Percentiles rank a stretch among this genome's conserved stretches.
These are phyloP conservation scores for Microctenopoma stevenorrisi DNA, from an alignment of 2,797 vertebrate genomes.

Conservation along the genomic window DNA sequence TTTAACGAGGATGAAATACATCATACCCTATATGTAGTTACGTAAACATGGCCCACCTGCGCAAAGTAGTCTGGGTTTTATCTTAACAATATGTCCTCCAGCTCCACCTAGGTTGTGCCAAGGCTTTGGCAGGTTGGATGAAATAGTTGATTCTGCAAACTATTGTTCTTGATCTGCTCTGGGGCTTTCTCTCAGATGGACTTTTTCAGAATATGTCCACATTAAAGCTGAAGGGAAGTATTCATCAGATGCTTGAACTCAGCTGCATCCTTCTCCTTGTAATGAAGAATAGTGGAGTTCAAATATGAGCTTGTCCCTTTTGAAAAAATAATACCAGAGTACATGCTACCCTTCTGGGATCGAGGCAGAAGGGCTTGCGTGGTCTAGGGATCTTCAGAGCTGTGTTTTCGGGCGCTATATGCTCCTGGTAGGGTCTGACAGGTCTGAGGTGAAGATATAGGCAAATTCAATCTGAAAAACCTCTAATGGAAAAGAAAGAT, in stretches of 20 bases:
- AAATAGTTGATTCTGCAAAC: background rate
- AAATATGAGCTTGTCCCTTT: conserved; percentile 26
- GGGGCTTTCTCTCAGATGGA: conserved; percentile 10
- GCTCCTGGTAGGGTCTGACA: too few relatives aligned
- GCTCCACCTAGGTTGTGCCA: background rate
- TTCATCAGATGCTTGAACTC: conserved; percentile 21
- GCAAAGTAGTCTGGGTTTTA: background rate
- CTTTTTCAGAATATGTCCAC: conserved; percentile 16
- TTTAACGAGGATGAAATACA: background rate
- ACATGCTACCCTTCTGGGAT: too few relatives aligned
- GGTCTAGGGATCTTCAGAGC: too few relatives aligned
- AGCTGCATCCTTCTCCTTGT: conserved; percentile 24
- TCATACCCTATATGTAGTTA: background rate
- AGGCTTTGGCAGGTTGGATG: conserved; percentile 2
- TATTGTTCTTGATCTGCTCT: background rate
- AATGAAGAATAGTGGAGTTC: conserved; percentile 10
- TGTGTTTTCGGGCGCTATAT: too few relatives aligned
- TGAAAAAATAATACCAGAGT: too few relatives aligned
- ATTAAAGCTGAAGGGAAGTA: conserved; percentile 6
- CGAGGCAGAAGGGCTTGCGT: too few relatives aligned
- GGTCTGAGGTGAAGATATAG: too few relatives aligned
- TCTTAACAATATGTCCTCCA: background rate
- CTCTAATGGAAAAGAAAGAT: too few relatives aligned
- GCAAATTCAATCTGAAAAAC: too few relatives aligned
- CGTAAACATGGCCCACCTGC: background rate